Evolutionary conservation across 2,797 vertebrate species (phyloP).

Genomic region (Lagocephalus sceleratus): DNA sequence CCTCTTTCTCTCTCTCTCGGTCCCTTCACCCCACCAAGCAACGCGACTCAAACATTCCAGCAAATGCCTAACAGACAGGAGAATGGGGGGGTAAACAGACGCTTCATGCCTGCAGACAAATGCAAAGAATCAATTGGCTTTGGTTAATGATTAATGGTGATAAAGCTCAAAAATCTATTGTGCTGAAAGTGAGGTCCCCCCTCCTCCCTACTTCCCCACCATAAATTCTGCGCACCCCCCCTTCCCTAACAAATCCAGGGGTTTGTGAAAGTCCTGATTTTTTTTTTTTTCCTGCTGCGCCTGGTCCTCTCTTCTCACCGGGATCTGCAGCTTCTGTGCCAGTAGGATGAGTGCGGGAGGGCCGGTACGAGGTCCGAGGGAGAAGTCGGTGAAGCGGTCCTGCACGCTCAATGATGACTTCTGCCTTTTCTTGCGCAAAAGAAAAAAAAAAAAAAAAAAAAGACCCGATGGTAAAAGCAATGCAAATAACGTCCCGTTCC

Average conservation of each 20-base stretch:
- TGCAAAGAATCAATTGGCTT: constrained; percentile 18
- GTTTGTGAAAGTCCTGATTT: constrained; percentile 36
- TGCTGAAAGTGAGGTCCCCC: constrained; percentile 3
- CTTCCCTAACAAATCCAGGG: constrained; percentile 47
- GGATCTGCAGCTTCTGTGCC: constrained; percentile 48
- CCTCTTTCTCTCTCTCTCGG: constrained; percentile 56
- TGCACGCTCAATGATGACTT: constrained; percentile 32
- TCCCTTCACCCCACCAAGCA: constrained; percentile 74
- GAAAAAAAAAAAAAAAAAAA: too few species aligned
- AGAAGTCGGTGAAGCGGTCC: constrained; percentile 41
- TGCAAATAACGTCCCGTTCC: constrained; percentile 34
- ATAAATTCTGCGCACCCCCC: constrained; percentile 36
- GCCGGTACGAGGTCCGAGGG: constrained; percentile 40
- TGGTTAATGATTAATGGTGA: constrained; percentile 50
- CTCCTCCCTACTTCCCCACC: constrained; percentile 26
- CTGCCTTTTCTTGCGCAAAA: neutral
- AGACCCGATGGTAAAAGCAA: constrained; percentile 5
- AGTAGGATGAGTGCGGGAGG: constrained; percentile 33
- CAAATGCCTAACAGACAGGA: constrained; percentile 53
- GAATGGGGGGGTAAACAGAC: constrained; percentile 19
- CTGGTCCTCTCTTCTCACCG: constrained; percentile 53
- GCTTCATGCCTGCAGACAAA: constrained; percentile 39
- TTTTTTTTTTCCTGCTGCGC: constrained; percentile 6
- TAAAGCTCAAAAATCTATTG: constrained; percentile 50
- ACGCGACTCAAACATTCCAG: constrained; percentile 73